A percentile compares a stretch with the other conserved stretches of the same genome.
These are phyloP conservation scores for Bedellia somnulentella DNA, from an alignment of 2,888 invertebrate genomes.

Conservation along the genomic window DNA sequence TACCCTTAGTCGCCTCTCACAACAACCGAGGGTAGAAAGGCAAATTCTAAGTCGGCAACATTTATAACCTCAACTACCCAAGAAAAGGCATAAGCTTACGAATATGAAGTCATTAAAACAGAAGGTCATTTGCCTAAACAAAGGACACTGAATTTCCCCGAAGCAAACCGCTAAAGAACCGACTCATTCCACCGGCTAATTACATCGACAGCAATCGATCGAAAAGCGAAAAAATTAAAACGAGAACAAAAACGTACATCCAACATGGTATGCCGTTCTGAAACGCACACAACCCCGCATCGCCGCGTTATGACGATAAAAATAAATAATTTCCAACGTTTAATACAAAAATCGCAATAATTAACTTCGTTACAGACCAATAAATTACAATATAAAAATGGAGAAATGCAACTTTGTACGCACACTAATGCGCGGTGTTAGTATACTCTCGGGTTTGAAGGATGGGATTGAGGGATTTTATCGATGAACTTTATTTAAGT, in stretches of 20 bases:
- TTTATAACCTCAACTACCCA: too few relatives aligned
- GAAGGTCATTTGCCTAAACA: too few relatives aligned
- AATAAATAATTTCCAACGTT: constrained; percentile 61
- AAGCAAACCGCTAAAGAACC: too few relatives aligned
- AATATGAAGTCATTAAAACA: too few relatives aligned
- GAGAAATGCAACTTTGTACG: constrained; percentile 50
- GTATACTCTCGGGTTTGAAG: constrained; percentile 4
- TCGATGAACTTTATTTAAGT: neutral
- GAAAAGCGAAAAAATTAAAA: constrained; percentile 2
- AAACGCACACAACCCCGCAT: too few relatives aligned
- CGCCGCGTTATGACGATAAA: constrained; percentile 46
- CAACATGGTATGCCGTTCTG: too few relatives aligned
- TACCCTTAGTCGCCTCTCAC: too few relatives aligned
- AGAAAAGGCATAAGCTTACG: too few relatives aligned
- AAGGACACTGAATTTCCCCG: too few relatives aligned
- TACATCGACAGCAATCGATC: constrained; percentile 1
- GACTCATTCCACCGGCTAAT: neutral
- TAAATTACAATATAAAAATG: constrained; percentile 56
- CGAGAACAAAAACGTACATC: constrained; percentile 3
- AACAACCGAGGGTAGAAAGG: too few relatives aligned
- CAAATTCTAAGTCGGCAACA: too few relatives aligned
- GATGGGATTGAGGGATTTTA: neutral
- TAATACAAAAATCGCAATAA: constrained; percentile 62
- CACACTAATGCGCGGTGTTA: constrained; percentile 17
- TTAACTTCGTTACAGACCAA: constrained; percentile 61